These are phyloP conservation scores for Boleophthalmus pectinirostris DNA, from an alignment of 2,113 vertebrate species.

Conservation along the genomic window DNA sequence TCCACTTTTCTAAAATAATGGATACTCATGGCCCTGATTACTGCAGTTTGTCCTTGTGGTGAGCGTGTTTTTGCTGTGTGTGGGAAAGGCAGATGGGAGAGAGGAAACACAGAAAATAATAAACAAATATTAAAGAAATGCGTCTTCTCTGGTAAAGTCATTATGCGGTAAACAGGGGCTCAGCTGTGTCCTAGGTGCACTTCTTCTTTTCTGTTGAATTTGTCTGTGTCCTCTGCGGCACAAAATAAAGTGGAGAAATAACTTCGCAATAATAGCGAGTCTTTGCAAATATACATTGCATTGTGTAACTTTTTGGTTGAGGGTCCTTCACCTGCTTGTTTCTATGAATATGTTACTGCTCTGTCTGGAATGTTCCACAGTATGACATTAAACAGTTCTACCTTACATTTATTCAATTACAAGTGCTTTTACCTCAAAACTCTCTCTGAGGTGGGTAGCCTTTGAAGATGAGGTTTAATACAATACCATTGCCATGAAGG, in stretches of 20 bases:
- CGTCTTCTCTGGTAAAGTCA: slow-evolving; percentile 13
- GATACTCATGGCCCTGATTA: slow-evolving; percentile 59
- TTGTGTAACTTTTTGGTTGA: too few species aligned
- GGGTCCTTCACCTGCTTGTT: too few species aligned
- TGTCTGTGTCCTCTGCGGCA: slow-evolving; percentile 26
- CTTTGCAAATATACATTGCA: too few species aligned
- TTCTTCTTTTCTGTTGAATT: slow-evolving; percentile 48
- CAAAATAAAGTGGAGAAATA: slow-evolving; percentile 13
- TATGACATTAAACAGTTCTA: too few species aligned
- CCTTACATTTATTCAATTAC: too few species aligned
- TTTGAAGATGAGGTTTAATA: too few species aligned
- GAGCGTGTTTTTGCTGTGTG: slow-evolving; percentile 12
- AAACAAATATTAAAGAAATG: slow-evolving; percentile 29
- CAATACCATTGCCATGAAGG: too few species aligned
- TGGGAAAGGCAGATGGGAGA: neutral
- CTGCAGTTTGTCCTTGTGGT: slow-evolving; percentile 66
- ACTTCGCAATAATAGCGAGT: neutral
- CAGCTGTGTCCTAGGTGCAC: slow-evolving; percentile 39
- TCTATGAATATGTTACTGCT: too few species aligned
- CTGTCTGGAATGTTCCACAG: too few species aligned
- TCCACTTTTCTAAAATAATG: slow-evolving; percentile 60
- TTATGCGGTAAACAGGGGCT: slow-evolving; percentile 49
- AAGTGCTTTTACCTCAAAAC: too few species aligned
- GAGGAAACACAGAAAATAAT: slow-evolving; percentile 16
- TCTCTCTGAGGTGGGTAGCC: too few species aligned